Conservation (phyloP, 2,888 invertebrate genomes). For the Melieria picta region DNA sequence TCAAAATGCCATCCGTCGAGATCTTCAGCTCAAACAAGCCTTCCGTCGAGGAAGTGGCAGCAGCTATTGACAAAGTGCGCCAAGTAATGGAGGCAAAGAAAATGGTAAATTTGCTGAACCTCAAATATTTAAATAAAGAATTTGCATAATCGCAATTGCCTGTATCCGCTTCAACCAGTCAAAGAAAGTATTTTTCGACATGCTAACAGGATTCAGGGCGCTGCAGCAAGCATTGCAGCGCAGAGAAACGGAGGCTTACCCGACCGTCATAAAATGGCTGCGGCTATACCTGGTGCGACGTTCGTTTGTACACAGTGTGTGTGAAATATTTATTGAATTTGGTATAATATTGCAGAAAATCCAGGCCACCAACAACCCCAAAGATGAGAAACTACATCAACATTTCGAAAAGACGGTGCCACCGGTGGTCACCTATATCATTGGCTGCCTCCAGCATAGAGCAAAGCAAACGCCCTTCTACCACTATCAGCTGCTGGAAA, state of each 20-base stretch:
- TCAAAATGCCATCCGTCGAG: no score
- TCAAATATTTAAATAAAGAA: background rate
- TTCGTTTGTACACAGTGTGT: background rate
- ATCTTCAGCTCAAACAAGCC: background rate
- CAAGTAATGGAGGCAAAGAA: constrained; percentile 1
- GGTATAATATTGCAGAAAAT: constrained; percentile 12
- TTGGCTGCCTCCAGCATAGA: constrained; percentile 46
- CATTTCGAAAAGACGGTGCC: constrained; percentile 47
- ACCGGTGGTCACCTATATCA: constrained; percentile 45
- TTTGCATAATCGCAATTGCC: background rate
- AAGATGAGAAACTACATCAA: constrained; percentile 2
- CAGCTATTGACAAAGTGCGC: constrained; percentile 11
- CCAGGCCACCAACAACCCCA: background rate
- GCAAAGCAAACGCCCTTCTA: constrained; percentile 42
- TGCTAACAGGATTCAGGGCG: constrained; percentile 20
- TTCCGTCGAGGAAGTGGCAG: constrained; percentile 1
- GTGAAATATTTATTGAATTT: background rate
- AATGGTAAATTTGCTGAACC: constrained; percentile 9
- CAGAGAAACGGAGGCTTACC: constrained; percentile 12
- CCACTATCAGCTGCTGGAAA: constrained; percentile 44
- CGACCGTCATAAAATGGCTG: constrained; percentile 13
- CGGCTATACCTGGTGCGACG: constrained; percentile 15
- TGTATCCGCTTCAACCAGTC: constrained; percentile 1
- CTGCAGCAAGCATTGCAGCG: constrained; percentile 6
- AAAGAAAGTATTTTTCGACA: constrained; percentile 19